Conservation (phyloP, 2,113 vertebrate genomes). For the Cathartes aura region DNA sequence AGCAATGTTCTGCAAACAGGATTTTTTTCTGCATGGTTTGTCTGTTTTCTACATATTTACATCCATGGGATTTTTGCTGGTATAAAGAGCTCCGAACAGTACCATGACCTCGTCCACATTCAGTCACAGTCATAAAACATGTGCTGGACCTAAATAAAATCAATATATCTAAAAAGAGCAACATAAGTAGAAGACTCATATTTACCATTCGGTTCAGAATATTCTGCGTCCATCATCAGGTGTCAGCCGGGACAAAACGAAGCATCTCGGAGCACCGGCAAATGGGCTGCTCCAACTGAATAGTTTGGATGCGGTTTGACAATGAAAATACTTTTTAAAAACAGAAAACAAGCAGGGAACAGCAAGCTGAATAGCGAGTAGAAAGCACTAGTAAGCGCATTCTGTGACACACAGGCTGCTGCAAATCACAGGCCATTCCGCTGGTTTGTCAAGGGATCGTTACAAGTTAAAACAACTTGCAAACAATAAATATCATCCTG, state of each 20-base stretch:
- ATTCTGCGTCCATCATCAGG: slow-evolving; percentile 33
- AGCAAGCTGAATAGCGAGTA: slow-evolving; percentile 27
- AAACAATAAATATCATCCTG: neutral
- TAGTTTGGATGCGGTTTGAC: slow-evolving; percentile 1
- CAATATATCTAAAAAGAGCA: neutral
- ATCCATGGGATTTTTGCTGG: neutral
- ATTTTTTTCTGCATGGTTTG: neutral
- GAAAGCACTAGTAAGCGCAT: slow-evolving; percentile 61
- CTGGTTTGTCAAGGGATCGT: neutral
- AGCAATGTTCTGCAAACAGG: neutral
- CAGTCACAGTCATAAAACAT: neutral
- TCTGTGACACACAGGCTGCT: neutral
- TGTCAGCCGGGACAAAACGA: slow-evolving; percentile 15
- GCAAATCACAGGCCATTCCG: neutral
- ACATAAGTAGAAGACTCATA: neutral
- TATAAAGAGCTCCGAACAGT: neutral
- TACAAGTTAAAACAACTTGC: neutral
- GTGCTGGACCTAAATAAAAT: neutral
- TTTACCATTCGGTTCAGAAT: slow-evolving; percentile 24
- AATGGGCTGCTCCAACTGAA: neutral
- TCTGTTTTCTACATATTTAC: neutral
- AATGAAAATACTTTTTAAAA: slow-evolving; percentile 60
- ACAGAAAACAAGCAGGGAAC: slow-evolving; percentile 40
- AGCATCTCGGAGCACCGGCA: neutral
- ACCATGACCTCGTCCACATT: neutral